Conservation (phyloP, 2,888 invertebrate species). For the Peribatodes rhomboidaria region DNA sequence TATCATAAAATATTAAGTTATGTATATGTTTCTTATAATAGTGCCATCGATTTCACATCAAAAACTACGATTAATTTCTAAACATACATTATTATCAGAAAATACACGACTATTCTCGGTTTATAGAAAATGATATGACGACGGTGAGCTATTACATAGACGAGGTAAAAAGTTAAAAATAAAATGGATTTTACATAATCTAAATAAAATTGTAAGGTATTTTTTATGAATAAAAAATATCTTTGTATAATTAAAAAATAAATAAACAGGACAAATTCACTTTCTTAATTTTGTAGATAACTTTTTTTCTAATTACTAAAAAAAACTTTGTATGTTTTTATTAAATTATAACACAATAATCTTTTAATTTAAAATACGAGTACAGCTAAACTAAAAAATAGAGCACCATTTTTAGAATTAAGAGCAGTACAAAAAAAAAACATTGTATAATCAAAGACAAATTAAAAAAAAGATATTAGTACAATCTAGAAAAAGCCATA, state of each 20-base stretch:
- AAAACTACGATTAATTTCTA: conserved; percentile 42
- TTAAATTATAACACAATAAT: neutral
- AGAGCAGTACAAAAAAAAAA: neutral
- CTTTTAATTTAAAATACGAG: neutral
- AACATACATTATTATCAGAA: conserved; percentile 41
- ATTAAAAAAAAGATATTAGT: neutral
- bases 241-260: no score
- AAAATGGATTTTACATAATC: neutral
- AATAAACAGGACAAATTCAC: no score
- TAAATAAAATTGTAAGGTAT: neutral
- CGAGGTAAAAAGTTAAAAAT: neutral
- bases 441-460: neutral
- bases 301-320: no score
- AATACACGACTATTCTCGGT: conserved; percentile 36
- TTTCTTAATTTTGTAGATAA: no score
- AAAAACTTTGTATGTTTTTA: no score
- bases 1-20: no score
- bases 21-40: conserved; percentile 31
- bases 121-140: conserved; percentile 38
- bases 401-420: conserved; percentile 32
- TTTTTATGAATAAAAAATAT: neutral
- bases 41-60: conserved; percentile 53
- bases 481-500: neutral
- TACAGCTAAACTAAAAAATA: conserved; percentile 18
- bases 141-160: conserved; percentile 20